Evolutionary conservation across 2,888 invertebrate species (phyloP).

Genomic region (Norana najaformis): DNA sequence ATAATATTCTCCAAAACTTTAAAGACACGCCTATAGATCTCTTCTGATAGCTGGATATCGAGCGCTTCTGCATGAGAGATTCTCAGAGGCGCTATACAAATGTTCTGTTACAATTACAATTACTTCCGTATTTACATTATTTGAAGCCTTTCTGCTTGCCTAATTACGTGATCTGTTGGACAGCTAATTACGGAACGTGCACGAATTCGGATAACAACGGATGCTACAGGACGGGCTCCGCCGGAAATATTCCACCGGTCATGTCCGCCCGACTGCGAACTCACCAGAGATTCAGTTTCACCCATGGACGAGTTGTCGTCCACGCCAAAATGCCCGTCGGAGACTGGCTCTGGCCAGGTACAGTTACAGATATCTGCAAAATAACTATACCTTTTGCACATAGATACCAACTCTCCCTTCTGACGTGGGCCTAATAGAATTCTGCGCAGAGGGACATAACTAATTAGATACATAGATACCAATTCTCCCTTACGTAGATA

Average conservation of each 20-base stretch:
- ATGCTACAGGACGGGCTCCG: slow-evolving; percentile 30
- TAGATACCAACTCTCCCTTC: too few species aligned
- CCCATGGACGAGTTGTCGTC: slow-evolving; percentile 36
- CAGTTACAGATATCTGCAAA: neutral
- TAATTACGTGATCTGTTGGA: neutral
- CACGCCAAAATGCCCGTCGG: slow-evolving; percentile 41
- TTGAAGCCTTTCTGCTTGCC: too few species aligned
- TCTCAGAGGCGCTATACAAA: neutral
- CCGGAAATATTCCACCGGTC: slow-evolving; percentile 63
- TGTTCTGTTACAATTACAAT: too few species aligned
- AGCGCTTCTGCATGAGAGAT: too few species aligned
- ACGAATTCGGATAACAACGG: slow-evolving; percentile 37
- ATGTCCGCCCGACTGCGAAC: slow-evolving; percentile 69
- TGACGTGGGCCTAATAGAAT: too few species aligned
- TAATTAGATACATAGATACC: too few species aligned
- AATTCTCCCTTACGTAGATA: too few species aligned
- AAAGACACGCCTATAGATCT: too few species aligned
- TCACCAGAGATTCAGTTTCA: slow-evolving; percentile 31
- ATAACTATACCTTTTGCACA: neutral
- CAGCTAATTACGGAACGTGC: slow-evolving; percentile 41
- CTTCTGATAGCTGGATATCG: too few species aligned
- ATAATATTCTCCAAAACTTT: too few species aligned
- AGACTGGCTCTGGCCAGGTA: slow-evolving; percentile 42
- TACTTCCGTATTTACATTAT: too few species aligned
- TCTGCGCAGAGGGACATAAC: too few species aligned